phyloP scores from a whole-genome alignment of 2,797 vertebrate species.

The Peromyscus aztecus region DNA sequence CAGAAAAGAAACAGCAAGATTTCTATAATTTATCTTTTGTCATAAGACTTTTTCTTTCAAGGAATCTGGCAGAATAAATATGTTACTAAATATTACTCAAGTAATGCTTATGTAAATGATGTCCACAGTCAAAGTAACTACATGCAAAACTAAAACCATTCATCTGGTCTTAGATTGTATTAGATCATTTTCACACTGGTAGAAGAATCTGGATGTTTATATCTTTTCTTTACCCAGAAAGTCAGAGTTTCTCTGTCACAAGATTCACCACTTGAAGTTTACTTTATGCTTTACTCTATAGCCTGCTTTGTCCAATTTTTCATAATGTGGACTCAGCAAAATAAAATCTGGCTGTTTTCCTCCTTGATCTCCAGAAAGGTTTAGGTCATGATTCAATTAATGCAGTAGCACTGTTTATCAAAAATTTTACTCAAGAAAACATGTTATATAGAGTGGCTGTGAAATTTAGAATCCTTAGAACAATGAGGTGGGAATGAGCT shows the following conservation, averaged over 20 bases:
- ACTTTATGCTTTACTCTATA: background rate
- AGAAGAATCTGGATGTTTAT: background rate
- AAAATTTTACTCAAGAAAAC: background rate
- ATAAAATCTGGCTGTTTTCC: background rate
- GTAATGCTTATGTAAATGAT: background rate
- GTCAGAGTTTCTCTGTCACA: background rate
- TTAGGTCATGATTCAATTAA: background rate
- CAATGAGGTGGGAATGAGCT: background rate
- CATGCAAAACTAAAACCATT: background rate
- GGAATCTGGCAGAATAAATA: constrained; percentile 7
- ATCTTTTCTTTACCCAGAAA: background rate
- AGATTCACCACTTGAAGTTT: constrained; percentile 19
- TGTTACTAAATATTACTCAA: background rate
- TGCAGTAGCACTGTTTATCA: background rate
- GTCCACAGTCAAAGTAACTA: background rate
- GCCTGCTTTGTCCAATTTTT: constrained; percentile 17
- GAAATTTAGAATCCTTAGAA: background rate
- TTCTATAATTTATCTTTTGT: constrained; percentile 10
- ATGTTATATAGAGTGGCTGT: background rate
- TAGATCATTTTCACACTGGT: constrained; percentile 26
- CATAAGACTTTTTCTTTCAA: background rate
- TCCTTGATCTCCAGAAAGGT: background rate
- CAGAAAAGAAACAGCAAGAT: background rate
- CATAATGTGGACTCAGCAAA: background rate
- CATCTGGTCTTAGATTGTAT: background rate